A percentile compares a stretch with the other conserved stretches of the same genome.
Conservation (phyloP, 2,888 invertebrate species). For the Caenorhabditis uteleia region DNA sequence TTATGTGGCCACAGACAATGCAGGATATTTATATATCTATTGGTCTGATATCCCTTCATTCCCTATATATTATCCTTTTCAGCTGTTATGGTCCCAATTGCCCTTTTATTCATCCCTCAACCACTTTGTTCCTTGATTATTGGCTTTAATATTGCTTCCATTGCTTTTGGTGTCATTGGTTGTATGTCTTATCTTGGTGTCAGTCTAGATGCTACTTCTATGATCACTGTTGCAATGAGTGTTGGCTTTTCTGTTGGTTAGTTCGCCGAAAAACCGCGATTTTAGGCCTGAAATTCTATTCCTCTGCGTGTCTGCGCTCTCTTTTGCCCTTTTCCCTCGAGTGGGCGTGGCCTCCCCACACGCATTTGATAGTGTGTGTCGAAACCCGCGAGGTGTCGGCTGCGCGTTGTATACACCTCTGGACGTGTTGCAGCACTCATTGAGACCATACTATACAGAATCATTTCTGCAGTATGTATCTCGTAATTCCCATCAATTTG, state of each 20-base stretch:
- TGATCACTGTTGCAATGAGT: slow-evolving; percentile 68
- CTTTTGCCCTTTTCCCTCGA: not conserved
- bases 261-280: no score
- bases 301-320: not conserved
- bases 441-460: slow-evolving; percentile 45
- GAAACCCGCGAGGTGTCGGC: slow-evolving; percentile 6
- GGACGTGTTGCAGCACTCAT: not conserved
- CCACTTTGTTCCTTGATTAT: slow-evolving; percentile 61
- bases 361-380: no score
- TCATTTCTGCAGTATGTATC: slow-evolving; percentile 46
- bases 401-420: not conserved
- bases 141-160: slow-evolving; percentile 45
- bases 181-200: slow-evolving; percentile 55
- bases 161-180: slow-evolving; percentile 64
- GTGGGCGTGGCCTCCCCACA: not conserved
- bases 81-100: slow-evolving; percentile 62
- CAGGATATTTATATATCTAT: slow-evolving; percentile 63
- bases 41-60: slow-evolving; percentile 12
- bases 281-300: no score
- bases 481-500: slow-evolving; percentile 32
- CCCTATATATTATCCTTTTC: slow-evolving; percentile 1
- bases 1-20: slow-evolving; percentile 64
- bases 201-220: slow-evolving; percentile 63
- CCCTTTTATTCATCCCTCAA: slow-evolving; percentile 59
- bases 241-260: slow-evolving; percentile 63